Conservation (phyloP, 2,113 vertebrate genomes). For the Lepidothrix coronata region DNA sequence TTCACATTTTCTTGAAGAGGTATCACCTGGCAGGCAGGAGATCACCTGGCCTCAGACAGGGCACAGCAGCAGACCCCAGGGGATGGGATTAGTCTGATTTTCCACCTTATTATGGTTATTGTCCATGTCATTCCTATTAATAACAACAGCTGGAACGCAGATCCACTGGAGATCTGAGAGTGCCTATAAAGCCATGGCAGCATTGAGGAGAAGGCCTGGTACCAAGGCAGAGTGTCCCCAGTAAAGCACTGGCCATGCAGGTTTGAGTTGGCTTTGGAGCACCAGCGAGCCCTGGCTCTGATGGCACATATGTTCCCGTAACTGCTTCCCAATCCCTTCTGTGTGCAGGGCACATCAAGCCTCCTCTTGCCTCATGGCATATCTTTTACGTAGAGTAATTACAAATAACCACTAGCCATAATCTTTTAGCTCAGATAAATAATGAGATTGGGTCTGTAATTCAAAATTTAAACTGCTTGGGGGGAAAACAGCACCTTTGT, state of each 20-base stretch:
- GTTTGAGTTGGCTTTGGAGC: background rate
- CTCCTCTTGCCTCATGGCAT: background rate
- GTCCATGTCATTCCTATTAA: background rate
- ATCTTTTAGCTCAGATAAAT: background rate
- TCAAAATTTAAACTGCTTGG: background rate
- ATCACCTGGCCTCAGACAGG: background rate
- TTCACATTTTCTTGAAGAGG: background rate
- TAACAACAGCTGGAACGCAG: background rate
- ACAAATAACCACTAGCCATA: background rate
- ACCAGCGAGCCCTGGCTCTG: background rate
- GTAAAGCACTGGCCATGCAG: background rate
- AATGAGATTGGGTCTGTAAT: background rate
- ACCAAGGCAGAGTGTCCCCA: background rate
- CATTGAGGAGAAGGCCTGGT: background rate
- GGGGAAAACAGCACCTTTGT: background rate
- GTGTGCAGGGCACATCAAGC: background rate
- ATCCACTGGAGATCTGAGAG: background rate
- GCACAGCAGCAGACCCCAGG: background rate
- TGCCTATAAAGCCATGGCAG: background rate
- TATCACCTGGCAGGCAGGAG: background rate
- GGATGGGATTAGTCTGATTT: background rate
- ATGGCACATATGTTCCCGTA: background rate
- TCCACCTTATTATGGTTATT: background rate
- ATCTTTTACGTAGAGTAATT: background rate
- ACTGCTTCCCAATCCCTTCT: background rate